Evolutionary conservation across 2,888 invertebrate genomes (phyloP).

Genomic region (Prenolepis imparis): DNA sequence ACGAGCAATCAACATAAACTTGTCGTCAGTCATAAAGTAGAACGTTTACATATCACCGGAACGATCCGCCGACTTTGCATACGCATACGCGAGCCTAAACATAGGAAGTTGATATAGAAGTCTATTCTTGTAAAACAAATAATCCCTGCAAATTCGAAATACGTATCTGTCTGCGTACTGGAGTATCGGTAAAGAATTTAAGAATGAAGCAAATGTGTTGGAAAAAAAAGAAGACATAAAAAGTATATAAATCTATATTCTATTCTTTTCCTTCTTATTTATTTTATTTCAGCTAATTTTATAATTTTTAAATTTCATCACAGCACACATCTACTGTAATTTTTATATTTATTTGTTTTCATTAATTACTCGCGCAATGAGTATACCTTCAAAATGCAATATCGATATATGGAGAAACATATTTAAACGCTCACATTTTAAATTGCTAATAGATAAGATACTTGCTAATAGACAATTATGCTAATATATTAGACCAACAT

Average conservation of each 20-base stretch:
- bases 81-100: constrained; percentile 76
- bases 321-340: background rate
- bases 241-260: background rate
- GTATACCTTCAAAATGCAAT: background rate
- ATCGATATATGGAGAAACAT: background rate
- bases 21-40: constrained; percentile 74
- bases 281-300: background rate
- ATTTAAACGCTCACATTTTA: background rate
- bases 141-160: constrained; percentile 73
- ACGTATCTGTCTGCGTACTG: constrained; percentile 37
- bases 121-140: constrained; percentile 83
- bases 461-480: background rate
- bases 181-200: constrained; percentile 17
- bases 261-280: background rate
- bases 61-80: constrained; percentile 70
- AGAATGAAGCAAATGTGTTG: background rate
- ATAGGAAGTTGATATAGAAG: constrained; percentile 84
- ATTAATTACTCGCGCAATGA: background rate
- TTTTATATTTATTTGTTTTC: background rate
- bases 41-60: constrained; percentile 72
- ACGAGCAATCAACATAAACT: constrained; percentile 76
- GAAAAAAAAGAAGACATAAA: background rate
- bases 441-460: background rate
- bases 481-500: background rate
- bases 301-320: background rate